phyloP scores from a whole-genome alignment of 2,888 invertebrate species.

The Cacoxenus indagator region DNA sequence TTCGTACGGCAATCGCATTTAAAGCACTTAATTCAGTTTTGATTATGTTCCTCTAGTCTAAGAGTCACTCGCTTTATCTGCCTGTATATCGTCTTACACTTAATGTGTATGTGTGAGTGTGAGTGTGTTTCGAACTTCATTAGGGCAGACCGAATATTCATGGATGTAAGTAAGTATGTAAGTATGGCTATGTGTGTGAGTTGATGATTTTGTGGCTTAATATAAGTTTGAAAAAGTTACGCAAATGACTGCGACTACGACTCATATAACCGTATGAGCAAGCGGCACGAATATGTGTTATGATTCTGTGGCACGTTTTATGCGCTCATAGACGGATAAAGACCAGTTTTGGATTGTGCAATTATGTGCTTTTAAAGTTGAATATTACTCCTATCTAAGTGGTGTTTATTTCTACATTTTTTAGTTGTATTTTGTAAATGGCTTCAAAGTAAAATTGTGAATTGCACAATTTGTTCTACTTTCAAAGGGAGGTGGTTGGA shows the following conservation, averaged over 20 bases:
- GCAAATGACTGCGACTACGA: conserved; percentile 17
- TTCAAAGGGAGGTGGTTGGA: too few species aligned
- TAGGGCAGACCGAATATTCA: conserved; percentile 61
- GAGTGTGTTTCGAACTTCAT: conserved; percentile 48
- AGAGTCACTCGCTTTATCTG: conserved; percentile 32
- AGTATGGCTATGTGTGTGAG: too few species aligned
- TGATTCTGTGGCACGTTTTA: background rate
- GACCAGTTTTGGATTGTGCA: background rate
- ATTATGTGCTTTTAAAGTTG: background rate
- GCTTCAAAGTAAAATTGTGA: too few species aligned
- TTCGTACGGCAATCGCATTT: conserved; percentile 47
- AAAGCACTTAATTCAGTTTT: conserved; percentile 64
- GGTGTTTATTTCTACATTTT: too few species aligned
- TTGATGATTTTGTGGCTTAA: conserved; percentile 55
- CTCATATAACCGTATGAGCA: background rate
- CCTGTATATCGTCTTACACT: conserved; percentile 32
- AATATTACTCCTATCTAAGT: background rate
- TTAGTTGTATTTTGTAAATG: too few species aligned
- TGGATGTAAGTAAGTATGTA: conserved; percentile 35
- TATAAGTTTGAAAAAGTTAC: conserved; percentile 14
- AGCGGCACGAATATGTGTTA: background rate
- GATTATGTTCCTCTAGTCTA: conserved; percentile 58
- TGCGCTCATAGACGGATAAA: background rate
- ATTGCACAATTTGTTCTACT: too few species aligned
- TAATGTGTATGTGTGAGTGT: background rate